Conservation (phyloP, 2,888 invertebrate species). For the Monochamus alternatus region DNA sequence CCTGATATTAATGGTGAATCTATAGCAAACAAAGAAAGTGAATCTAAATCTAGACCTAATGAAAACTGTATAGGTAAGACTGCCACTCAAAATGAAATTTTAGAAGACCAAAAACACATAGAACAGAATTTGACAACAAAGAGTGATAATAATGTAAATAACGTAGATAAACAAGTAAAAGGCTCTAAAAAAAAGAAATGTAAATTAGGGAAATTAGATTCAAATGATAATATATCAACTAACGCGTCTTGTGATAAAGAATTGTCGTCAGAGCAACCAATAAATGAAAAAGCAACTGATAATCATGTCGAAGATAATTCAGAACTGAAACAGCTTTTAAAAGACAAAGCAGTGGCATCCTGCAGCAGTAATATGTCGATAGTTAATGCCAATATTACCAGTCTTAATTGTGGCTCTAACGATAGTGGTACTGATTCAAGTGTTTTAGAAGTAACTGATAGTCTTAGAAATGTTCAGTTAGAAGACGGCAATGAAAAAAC, state of each 20-base stretch:
- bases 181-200: slow-evolving; percentile 56
- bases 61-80: slow-evolving; percentile 43
- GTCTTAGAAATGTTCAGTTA: slow-evolving; percentile 32
- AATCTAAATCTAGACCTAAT: slow-evolving; percentile 46
- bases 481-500: slow-evolving; percentile 19
- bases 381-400: not conserved
- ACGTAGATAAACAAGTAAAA: slow-evolving; percentile 54
- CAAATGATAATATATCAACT: slow-evolving; percentile 59
- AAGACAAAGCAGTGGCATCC: slow-evolving; percentile 17
- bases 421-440: slow-evolving; percentile 13
- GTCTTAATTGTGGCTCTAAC: not conserved
- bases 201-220: slow-evolving; percentile 55
- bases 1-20: slow-evolving; percentile 52
- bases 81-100: slow-evolving; percentile 38
- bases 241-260: slow-evolving; percentile 54
- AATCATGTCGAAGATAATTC: slow-evolving; percentile 40
- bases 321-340: slow-evolving; percentile 10
- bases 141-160: slow-evolving; percentile 53
- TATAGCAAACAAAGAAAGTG: slow-evolving; percentile 44
- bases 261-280: slow-evolving; percentile 41
- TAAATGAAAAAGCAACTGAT: slow-evolving; percentile 35
- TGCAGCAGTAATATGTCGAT: slow-evolving; percentile 28
- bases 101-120: slow-evolving; percentile 52
- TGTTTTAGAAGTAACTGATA: slow-evolving; percentile 45
- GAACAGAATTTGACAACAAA: slow-evolving; percentile 43